phyloP scores from a whole-genome alignment of 2,797 vertebrate species.

The Corythornis leucogaster region DNA sequence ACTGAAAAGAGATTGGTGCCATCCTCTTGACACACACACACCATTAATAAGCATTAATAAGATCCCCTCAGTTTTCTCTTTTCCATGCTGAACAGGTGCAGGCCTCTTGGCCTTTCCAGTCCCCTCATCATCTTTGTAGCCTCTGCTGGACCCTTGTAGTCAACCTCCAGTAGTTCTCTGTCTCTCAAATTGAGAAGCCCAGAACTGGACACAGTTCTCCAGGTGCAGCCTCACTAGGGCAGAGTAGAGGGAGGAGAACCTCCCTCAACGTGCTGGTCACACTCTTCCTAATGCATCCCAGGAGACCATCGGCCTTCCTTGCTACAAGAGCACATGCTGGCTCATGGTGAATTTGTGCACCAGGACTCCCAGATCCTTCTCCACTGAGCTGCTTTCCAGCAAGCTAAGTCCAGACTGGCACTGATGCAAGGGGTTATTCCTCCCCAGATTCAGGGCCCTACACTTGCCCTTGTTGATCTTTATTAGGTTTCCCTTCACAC shows the following conservation, averaged over 20 bases:
- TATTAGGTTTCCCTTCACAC: not conserved
- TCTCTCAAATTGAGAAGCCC: not conserved
- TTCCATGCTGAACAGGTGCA: not conserved
- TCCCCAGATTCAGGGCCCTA: not conserved
- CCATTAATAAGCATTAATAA: not conserved
- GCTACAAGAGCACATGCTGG: not conserved
- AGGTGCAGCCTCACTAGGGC: not conserved
- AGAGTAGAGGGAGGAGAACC: not conserved
- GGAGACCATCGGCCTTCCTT: not conserved
- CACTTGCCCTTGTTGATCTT: not conserved
- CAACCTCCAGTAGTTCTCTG: not conserved
- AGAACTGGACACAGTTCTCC: not conserved
- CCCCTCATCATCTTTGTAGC: not conserved
- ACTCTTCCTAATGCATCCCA: not conserved
- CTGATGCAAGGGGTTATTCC: not conserved
- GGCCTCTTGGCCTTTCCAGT: not conserved
- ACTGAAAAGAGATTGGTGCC: no score
- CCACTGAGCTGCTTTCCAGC: not conserved
- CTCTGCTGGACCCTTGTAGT: no score
- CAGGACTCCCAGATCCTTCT: not conserved
- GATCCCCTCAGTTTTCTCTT: not conserved
- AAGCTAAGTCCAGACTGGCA: not conserved
- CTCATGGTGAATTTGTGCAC: not conserved
- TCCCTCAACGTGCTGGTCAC: not conserved
- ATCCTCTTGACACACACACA: no score